These are phyloP conservation scores for Nothobranchius kuhntae DNA, from an alignment of 2,113 vertebrate genomes.

Conservation along the genomic window DNA sequence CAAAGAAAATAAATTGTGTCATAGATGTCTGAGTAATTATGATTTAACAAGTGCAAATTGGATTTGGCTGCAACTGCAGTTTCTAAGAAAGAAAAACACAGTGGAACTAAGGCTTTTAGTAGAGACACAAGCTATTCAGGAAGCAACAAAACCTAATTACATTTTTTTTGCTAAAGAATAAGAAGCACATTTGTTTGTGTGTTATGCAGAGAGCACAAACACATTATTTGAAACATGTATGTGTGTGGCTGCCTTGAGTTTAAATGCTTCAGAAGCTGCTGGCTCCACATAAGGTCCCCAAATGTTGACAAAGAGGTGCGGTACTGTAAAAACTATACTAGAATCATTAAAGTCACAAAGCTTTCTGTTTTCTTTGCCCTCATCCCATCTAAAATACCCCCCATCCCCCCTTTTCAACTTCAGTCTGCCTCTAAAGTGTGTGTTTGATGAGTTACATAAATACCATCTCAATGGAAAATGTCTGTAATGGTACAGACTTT, in stretches of 20 bases:
- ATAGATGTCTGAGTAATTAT: slow-evolving; percentile 59
- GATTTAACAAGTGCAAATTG: slow-evolving; percentile 60
- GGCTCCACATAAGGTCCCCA: slow-evolving; percentile 52
- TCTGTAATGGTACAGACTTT: slow-evolving; percentile 74
- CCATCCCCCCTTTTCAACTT: slow-evolving; percentile 38
- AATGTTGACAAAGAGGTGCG: slow-evolving; percentile 58
- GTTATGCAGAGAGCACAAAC: slow-evolving; percentile 27
- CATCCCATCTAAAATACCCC: slow-evolving; percentile 32
- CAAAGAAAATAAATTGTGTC: slow-evolving; percentile 22
- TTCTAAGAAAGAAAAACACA: slow-evolving; percentile 50
- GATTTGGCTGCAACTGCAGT: slow-evolving; percentile 18
- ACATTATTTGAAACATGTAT: slow-evolving; percentile 13
- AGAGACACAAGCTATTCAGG: slow-evolving; percentile 24
- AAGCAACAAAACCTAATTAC: slow-evolving; percentile 54
- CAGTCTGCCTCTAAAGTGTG: slow-evolving; percentile 53
- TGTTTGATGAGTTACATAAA: slow-evolving; percentile 79
- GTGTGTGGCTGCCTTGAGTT: slow-evolving; percentile 35
- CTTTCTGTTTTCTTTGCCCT: slow-evolving; percentile 41
- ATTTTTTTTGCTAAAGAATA: slow-evolving; percentile 50
- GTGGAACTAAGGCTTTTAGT: slow-evolving; percentile 38
- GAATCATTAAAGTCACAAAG: slow-evolving; percentile 75
- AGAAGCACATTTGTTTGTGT: slow-evolving; percentile 35
- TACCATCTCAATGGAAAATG: slow-evolving; percentile 78
- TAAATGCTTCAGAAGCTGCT: slow-evolving; percentile 50
- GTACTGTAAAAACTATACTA: slow-evolving; percentile 68